Evolutionary conservation across 2,797 vertebrate species (phyloP).

Genomic region (Gambelia wislizenii): DNA sequence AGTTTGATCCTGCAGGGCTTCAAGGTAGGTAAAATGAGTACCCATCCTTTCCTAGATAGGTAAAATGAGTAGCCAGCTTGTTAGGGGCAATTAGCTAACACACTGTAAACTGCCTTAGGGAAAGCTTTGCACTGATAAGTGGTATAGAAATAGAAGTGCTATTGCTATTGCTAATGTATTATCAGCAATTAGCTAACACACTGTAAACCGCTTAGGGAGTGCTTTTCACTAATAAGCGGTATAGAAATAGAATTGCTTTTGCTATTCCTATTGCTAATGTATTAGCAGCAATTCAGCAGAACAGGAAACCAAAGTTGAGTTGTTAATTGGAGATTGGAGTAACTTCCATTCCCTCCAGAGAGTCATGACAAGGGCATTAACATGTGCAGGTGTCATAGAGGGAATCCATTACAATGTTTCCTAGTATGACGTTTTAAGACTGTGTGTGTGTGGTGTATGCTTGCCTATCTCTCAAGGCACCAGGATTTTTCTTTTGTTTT

Average conservation of each 20-base stretch:
- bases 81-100: too few species aligned
- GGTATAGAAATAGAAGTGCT: constrained; percentile 16
- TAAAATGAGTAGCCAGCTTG: too few species aligned
- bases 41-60: too few species aligned
- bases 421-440: not conserved
- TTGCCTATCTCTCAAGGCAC: not conserved
- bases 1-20: too few species aligned
- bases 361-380: constrained; percentile 31
- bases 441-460: not conserved
- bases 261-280: constrained; percentile 25
- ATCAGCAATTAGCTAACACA: constrained; percentile 44
- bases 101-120: too few species aligned
- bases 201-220: too few species aligned
- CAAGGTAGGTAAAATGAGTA: too few species aligned
- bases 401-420: constrained; percentile 30
- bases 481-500: not conserved
- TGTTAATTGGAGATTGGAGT: constrained; percentile 37
- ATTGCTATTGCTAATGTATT: constrained; percentile 39
- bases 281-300: constrained; percentile 38
- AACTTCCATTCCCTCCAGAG: not conserved
- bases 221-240: too few species aligned
- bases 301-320: constrained; percentile 26
- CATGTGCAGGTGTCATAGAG: constrained; percentile 21
- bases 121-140: too few species aligned
- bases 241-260: constrained; percentile 25